Evolutionary conservation across 1,140 invertebrate genomes (phyloP).

Genomic region (Macrosteles quadrilineatus): DNA sequence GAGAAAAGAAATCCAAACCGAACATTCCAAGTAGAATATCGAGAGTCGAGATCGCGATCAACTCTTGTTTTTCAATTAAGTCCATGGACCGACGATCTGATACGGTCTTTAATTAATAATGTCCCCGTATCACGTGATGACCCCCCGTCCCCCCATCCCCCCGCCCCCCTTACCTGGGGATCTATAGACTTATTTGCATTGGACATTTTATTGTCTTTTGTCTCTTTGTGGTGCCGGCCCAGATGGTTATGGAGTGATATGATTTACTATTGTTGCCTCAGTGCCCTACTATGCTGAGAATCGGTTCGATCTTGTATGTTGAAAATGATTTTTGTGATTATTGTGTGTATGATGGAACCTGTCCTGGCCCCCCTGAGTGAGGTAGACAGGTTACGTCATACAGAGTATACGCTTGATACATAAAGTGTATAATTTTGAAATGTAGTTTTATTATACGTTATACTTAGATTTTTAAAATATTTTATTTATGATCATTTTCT

Average conservation of each 20-base stretch:
- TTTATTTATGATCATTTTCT: no score
- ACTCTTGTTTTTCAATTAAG: constrained; percentile 21
- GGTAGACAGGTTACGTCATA: no score
- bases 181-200: constrained; percentile 20
- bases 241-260: not conserved
- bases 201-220: constrained; percentile 23
- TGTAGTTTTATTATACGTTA: no score
- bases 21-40: constrained; percentile 12
- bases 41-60: not conserved
- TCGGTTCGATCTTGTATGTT: no score
- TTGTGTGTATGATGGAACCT: no score
- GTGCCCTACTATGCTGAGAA: no score
- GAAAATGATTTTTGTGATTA: no score
- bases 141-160: not conserved
- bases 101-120: constrained; percentile 20
- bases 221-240: not conserved
- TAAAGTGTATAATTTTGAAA: no score
- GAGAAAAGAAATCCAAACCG: constrained; percentile 1
- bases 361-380: no score
- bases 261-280: not conserved
- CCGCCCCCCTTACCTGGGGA: no score
- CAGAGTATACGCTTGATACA: no score
- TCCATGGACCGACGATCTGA: not conserved
- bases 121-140: not conserved
- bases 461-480: no score